These are phyloP conservation scores for Limnodromus scolopaceus DNA, from an alignment of 2,797 vertebrate species.

Conservation along the genomic window DNA sequence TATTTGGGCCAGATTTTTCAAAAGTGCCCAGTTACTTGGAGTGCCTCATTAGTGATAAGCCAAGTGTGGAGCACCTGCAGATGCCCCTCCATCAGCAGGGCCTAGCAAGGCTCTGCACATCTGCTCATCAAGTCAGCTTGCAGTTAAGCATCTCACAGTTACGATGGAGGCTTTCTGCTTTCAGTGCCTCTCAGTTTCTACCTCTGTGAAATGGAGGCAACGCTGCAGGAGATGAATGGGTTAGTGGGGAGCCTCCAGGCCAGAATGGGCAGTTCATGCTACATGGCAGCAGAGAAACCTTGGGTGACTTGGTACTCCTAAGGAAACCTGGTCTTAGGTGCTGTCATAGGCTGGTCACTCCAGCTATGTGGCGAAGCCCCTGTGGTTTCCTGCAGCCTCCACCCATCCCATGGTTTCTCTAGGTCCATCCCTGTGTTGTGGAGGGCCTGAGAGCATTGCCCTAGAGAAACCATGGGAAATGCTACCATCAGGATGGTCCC, in stretches of 20 bases:
- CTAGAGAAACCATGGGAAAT: too few species aligned
- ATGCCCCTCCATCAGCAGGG: background rate
- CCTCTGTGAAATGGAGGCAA: background rate
- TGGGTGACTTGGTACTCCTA: background rate
- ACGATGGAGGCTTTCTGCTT: background rate
- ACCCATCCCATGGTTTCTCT: background rate
- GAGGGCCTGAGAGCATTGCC: too few species aligned
- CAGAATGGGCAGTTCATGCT: background rate
- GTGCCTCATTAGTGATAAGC: background rate
- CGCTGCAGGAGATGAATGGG: background rate
- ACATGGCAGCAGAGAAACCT: background rate
- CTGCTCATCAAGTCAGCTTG: background rate
- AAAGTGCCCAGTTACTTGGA: background rate
- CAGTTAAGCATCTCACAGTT: background rate
- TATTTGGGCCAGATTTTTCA: background rate
- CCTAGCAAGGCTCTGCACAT: background rate
- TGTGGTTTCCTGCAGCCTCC: background rate
- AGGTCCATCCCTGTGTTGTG: too few species aligned
- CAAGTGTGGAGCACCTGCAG: background rate
- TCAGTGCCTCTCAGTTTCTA: background rate
- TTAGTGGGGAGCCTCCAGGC: background rate
- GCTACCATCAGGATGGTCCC: background rate
- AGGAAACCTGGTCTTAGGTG: background rate
- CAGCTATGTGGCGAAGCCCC: background rate
- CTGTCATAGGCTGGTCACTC: background rate